Conservation (phyloP, 2,797 vertebrate genomes). For the Cirrhinus mrigala region DNA sequence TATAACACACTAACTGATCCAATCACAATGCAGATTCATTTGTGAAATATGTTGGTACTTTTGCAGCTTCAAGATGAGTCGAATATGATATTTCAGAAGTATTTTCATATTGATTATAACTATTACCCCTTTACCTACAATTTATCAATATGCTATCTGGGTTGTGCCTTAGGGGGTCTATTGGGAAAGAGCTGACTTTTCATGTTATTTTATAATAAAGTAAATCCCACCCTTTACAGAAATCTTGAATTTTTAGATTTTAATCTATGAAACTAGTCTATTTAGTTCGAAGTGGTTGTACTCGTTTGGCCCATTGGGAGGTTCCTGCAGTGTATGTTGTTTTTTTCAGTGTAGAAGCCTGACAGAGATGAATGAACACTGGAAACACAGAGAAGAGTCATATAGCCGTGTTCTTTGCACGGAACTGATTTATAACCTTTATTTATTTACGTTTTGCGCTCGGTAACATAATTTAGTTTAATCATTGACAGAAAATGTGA, state of each 20-base stretch:
- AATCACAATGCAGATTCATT: not conserved
- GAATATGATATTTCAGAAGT: not conserved
- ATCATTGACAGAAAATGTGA: slow-evolving; percentile 48
- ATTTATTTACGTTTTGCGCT: slow-evolving; percentile 36
- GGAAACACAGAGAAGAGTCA: not conserved
- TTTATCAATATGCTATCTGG: not conserved
- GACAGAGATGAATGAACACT: not conserved
- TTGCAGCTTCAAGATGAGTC: not conserved
- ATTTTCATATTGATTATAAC: not conserved
- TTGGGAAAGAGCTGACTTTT: not conserved
- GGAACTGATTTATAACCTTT: not conserved
- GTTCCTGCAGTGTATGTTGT: not conserved
- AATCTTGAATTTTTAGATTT: not conserved
- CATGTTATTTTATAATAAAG: not conserved
- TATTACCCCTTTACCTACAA: not conserved
- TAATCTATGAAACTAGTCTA: no score
- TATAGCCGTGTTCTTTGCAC: not conserved
- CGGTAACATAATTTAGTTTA: slow-evolving; percentile 31
- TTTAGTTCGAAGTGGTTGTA: not conserved
- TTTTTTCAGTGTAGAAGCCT: not conserved
- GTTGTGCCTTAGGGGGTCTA: not conserved
- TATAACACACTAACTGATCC: not conserved
- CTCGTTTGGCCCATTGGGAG: not conserved
- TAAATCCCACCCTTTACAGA: not conserved
- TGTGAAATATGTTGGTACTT: not conserved